Conservation (phyloP, 2,113 vertebrate species). For the Callipepla californica region DNA sequence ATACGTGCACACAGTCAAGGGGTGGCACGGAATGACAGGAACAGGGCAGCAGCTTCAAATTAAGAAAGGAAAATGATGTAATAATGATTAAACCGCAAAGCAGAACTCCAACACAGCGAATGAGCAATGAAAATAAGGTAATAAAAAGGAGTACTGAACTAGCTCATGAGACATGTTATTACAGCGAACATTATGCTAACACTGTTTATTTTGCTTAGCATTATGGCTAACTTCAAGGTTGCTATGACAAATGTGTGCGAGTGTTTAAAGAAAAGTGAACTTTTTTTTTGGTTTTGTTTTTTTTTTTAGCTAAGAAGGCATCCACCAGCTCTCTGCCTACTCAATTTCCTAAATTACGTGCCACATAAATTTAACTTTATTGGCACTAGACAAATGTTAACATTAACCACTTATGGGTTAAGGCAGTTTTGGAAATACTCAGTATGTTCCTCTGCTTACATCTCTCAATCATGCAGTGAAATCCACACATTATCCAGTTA, state of each 20-base stretch:
- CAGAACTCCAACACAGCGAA: conserved; percentile 51
- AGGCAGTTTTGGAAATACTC: conserved; percentile 16
- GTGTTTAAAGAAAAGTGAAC: conserved; percentile 32
- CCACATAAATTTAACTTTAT: conserved; percentile 56
- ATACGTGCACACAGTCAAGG: conserved; percentile 19
- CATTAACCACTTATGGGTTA: conserved; percentile 14
- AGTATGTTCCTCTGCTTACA: neutral
- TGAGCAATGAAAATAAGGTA: conserved; percentile 60
- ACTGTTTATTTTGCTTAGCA: conserved; percentile 63
- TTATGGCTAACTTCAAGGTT: conserved; percentile 63
- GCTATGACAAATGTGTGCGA: conserved; percentile 64
- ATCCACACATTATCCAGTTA: neutral
- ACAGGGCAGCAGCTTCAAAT: conserved; percentile 57
- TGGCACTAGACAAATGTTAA: conserved; percentile 49
- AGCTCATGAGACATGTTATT: conserved; percentile 68
- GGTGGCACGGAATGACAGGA: conserved; percentile 46
- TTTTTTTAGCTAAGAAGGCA: conserved; percentile 50
- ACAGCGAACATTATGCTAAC: conserved; percentile 52
- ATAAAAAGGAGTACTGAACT: conserved; percentile 62
- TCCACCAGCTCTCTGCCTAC: conserved; percentile 54
- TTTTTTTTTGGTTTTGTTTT: neutral
- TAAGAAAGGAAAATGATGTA: conserved; percentile 60
- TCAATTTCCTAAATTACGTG: conserved; percentile 64
- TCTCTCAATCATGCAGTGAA: neutral
- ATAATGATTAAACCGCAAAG: conserved; percentile 62